Evolutionary conservation across 2,797 vertebrate genomes (phyloP).

Genomic region (Botia almorhae): DNA sequence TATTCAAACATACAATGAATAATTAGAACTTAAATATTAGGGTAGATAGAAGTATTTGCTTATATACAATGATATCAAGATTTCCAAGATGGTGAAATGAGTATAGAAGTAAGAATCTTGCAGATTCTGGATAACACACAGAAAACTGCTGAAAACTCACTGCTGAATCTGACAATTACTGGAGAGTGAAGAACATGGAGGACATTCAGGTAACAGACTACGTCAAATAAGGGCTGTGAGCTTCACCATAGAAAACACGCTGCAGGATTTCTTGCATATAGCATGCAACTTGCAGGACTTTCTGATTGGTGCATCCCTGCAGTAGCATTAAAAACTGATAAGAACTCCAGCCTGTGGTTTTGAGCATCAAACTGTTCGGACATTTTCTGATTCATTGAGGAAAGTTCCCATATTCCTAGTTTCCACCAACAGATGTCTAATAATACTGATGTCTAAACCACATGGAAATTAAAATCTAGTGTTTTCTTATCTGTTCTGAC

Average conservation of each 20-base stretch:
- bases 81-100: background rate
- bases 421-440: slow-evolving; percentile 4
- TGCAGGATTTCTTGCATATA: background rate
- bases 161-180: slow-evolving; percentile 55
- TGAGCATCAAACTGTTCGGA: slow-evolving; percentile 13
- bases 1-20: too few species aligned
- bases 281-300: background rate
- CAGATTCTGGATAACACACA: background rate
- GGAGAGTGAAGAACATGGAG: slow-evolving; percentile 46
- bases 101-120: background rate
- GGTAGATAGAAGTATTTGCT: too few species aligned
- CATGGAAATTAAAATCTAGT: slow-evolving; percentile 13
- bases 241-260: background rate
- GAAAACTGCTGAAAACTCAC: slow-evolving; percentile 28
- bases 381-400: slow-evolving; percentile 37
- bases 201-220: slow-evolving; percentile 25
- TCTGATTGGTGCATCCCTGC: slow-evolving; percentile 22
- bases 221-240: slow-evolving; percentile 6
- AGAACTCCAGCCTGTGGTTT: slow-evolving; percentile 47
- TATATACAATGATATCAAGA: too few species aligned
- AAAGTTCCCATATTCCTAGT: slow-evolving; percentile 33
- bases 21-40: too few species aligned
- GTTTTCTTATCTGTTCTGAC: background rate
- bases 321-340: slow-evolving; percentile 27
- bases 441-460: slow-evolving; percentile 39